Base-by-base conservation (phyloP, 2,113 vertebrate genomes). In the Oncorhynchus keta region DNA sequence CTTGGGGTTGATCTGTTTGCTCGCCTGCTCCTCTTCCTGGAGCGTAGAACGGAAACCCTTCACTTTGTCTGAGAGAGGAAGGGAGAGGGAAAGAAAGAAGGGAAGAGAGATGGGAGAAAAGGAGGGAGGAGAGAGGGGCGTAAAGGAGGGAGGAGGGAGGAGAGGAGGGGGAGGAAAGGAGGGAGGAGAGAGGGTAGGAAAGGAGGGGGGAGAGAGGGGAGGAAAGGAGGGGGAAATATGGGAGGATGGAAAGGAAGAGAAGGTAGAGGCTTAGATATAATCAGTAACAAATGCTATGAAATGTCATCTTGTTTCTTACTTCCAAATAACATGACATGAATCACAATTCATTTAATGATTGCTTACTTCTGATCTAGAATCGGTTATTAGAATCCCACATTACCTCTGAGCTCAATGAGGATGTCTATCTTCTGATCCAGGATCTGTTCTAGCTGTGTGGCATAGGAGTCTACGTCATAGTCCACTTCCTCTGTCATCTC, bases 401-500 rank as follows among this genome's bases (percentile, higher is more conserved):
- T 9, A 28, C 39, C 39, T 93, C 97, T 91, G 61, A 99, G 94
- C 92, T 98, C 97, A 0, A 94, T 96, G 76, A 99, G 93, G 84
- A 98, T 95, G 74, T 98, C 96, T 75, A 99, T 98, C 93, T 99
- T 99, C 90, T 98, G 97, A 61, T 98, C 97, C 85, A 99, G 91
- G 89, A 99, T 98, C 79, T 95, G 96, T 89, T 99, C 98, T 49
- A 99, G 96, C 73, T 99, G 97, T 28, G 97, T 98, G 65, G 96
- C 97, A 0, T 97, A 99, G 1, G 96, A 95, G 79, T 99, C 97
- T 4, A 98, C 97, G 76, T 99, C 97, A 65, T 99, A 99, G 85
- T 99, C 98, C 6, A 99, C 98, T 92, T 98, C 98, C 92, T 99
- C 97, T 1, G 98, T 96, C 98, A 99, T 99, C 75, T 98, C 96